Percentiles rank a stretch among this genome's conserved stretches.
Evolutionary conservation across 2,888 invertebrate genomes (phyloP).

Genomic region (Drosophila anomelani): DNA sequence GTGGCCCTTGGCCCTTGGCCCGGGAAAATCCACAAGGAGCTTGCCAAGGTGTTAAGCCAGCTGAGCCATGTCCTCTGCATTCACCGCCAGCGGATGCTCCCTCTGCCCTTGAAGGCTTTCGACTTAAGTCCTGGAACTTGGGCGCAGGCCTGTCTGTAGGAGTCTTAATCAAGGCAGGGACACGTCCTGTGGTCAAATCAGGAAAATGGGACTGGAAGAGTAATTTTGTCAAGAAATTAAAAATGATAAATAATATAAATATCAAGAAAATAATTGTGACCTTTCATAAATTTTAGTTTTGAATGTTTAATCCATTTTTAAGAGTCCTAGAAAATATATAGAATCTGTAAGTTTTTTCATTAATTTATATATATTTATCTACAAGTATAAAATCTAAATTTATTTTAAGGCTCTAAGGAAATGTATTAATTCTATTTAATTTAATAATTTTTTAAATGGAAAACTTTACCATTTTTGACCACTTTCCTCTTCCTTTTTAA

Average conservation of each 20-base stretch:
- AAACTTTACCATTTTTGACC: neutral
- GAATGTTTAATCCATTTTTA: too few species aligned
- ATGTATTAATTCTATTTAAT: neutral
- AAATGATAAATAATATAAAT: neutral
- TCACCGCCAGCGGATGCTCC: slow-evolving; percentile 1
- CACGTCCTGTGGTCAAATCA: neutral
- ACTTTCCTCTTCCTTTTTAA: neutral
- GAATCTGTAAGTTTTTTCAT: neutral
- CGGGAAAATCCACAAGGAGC: slow-evolving; percentile 73
- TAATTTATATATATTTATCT: neutral
- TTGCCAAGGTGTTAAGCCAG: slow-evolving; percentile 68
- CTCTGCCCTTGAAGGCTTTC: slow-evolving; percentile 14
- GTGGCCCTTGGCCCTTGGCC: slow-evolving; percentile 42
- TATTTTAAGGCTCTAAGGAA: neutral
- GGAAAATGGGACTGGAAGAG: neutral
- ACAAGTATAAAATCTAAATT: neutral
- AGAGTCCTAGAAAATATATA: too few species aligned
- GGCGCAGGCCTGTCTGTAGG: slow-evolving; percentile 1
- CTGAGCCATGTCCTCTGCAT: slow-evolving; percentile 30
- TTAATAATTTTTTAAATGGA: too few species aligned
- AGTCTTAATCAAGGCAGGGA: slow-evolving; percentile 8
- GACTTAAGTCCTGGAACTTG: slow-evolving; percentile 12
- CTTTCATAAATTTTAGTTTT: neutral
- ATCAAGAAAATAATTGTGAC: neutral
- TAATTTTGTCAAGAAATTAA: neutral